phyloP scores from a whole-genome alignment of 2,888 invertebrate genomes.

The Empis stercorea region DNA sequence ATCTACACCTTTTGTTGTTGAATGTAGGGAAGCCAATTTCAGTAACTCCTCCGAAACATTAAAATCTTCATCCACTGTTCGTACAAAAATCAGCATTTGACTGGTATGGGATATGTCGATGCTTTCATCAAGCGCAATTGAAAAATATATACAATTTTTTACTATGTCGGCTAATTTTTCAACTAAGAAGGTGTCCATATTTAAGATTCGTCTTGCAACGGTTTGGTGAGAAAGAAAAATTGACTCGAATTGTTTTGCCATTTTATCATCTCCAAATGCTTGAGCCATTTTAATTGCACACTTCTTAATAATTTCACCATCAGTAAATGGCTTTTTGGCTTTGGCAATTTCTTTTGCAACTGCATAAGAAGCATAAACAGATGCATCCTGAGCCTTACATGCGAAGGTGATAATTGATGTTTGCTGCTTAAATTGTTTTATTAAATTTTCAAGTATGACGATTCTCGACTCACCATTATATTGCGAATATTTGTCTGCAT shows the following conservation, averaged over 20 bases:
- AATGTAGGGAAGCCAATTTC: neutral
- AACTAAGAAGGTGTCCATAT: neutral
- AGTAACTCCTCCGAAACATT: neutral
- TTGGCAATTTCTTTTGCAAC: slow-evolving; percentile 9
- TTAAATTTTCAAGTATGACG: neutral
- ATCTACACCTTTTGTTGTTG: neutral
- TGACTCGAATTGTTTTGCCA: slow-evolving; percentile 10
- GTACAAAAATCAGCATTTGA: neutral
- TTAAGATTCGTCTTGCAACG: slow-evolving; percentile 2
- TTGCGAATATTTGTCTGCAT: neutral
- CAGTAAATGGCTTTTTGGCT: slow-evolving; percentile 12
- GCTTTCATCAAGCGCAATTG: neutral
- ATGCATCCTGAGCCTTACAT: neutral
- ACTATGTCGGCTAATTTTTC: neutral
- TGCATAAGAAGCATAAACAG: slow-evolving; percentile 8
- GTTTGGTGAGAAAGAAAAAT: slow-evolving; percentile 12
- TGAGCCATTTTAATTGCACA: slow-evolving; percentile 8
- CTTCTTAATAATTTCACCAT: slow-evolving; percentile 8
- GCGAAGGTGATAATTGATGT: neutral
- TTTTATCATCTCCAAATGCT: slow-evolving; percentile 10
- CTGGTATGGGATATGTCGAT: neutral
- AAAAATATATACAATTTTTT: neutral
- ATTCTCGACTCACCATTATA: slow-evolving; percentile 1
- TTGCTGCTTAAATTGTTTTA: neutral
- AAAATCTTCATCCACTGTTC: neutral